phyloP scores from a whole-genome alignment of 2,888 invertebrate species.

The Nomada ruficornis region DNA sequence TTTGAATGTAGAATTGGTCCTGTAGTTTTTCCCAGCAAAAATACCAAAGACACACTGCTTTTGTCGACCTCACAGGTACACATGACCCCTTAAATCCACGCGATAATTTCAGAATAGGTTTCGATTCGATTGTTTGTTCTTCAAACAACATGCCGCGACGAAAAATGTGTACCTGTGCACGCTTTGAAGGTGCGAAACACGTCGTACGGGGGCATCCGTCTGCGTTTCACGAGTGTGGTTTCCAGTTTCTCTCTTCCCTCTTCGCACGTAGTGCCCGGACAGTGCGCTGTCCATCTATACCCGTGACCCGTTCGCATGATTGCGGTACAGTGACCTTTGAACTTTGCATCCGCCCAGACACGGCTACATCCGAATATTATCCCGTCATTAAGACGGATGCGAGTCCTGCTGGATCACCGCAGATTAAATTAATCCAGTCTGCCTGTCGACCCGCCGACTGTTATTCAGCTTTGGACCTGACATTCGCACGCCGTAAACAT shows the following conservation, averaged over 20 bases:
- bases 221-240: conserved; percentile 17
- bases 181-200: background rate
- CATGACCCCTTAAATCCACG: no score
- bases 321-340: conserved; percentile 69
- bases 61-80: no score
- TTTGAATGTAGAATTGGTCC: no score
- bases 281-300: conserved; percentile 45
- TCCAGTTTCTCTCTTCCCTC: conserved; percentile 30
- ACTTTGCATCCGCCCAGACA: conserved; percentile 64
- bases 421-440: conserved; percentile 59
- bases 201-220: background rate
- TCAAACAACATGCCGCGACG: no score
- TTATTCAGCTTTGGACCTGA: conserved; percentile 43
- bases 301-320: conserved; percentile 61
- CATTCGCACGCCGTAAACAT: conserved; percentile 13
- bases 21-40: no score
- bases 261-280: conserved; percentile 11
- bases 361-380: conserved; percentile 62
- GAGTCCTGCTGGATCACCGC: conserved; percentile 54
- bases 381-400: conserved; percentile 58
- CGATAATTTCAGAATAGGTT: no score
- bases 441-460: conserved; percentile 29
- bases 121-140: no score
- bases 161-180: background rate
- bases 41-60: no score